Evolutionary conservation across 2,113 vertebrate species (phyloP).

Genomic region (Ammodramus savannarum): DNA sequence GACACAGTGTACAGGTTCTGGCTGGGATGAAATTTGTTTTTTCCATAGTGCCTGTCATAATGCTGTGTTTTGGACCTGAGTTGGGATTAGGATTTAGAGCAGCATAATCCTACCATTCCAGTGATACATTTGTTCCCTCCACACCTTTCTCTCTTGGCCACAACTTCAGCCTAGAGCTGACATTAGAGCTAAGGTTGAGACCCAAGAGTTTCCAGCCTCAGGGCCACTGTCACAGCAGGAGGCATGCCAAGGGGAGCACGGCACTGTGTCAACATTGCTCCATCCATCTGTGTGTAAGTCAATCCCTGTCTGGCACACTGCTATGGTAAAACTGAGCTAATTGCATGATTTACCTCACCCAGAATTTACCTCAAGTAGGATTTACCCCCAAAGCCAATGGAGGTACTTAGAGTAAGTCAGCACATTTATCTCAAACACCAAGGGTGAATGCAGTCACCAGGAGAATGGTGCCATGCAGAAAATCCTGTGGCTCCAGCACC

Average conservation of each 20-base stretch:
- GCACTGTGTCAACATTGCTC: background rate
- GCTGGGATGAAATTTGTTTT: background rate
- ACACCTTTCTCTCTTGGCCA: background rate
- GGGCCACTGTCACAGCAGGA: background rate
- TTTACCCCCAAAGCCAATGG: background rate
- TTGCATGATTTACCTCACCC: background rate
- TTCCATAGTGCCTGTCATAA: background rate
- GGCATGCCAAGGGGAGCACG: background rate
- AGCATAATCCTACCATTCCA: background rate
- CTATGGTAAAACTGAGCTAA: background rate
- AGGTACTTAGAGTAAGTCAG: background rate
- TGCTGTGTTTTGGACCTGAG: background rate
- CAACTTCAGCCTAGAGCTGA: background rate
- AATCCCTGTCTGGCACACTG: background rate
- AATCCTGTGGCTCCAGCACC: background rate
- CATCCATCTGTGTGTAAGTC: background rate
- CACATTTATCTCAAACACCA: background rate
- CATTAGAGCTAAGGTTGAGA: background rate
- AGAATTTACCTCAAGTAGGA: background rate
- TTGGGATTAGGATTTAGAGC: background rate
- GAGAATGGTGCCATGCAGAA: background rate
- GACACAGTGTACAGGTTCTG: background rate
- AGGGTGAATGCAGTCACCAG: background rate
- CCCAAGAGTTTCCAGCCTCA: background rate
- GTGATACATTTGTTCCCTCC: background rate